Evolutionary conservation across 2,113 vertebrate genomes (phyloP).

Genomic region (Puffinus mauretanicus): DNA sequence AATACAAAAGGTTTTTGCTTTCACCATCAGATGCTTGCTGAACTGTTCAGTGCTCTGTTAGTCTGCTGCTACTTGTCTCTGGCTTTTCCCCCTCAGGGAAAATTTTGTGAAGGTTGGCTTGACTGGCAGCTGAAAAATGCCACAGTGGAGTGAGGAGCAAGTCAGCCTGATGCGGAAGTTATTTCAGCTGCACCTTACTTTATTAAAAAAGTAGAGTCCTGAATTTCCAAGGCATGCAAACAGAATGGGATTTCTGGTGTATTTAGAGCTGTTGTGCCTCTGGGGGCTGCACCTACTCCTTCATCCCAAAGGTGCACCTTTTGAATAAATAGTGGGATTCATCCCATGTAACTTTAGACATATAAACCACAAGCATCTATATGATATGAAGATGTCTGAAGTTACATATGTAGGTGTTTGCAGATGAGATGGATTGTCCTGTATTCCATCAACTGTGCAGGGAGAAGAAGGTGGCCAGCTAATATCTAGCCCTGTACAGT

Average conservation of each 20-base stretch:
- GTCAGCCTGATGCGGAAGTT: background rate
- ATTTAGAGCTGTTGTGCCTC: background rate
- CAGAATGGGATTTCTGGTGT: background rate
- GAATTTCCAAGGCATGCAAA: background rate
- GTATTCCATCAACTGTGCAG: background rate
- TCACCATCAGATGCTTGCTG: background rate
- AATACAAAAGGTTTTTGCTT: background rate
- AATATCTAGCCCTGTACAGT: background rate
- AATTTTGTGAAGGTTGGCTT: slow-evolving; percentile 1
- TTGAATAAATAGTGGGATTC: background rate
- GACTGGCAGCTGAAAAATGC: background rate
- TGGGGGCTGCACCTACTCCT: background rate
- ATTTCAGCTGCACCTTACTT: background rate
- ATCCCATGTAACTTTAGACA: background rate
- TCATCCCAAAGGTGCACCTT: background rate
- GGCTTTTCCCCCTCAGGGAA: background rate
- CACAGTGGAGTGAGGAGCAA: background rate
- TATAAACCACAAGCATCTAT: background rate
- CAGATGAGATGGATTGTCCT: background rate
- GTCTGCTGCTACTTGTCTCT: background rate
- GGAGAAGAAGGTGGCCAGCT: background rate
- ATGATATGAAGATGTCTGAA: background rate
- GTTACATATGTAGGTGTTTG: background rate
- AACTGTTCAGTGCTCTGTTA: background rate
- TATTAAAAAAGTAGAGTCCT: background rate